Evolutionary conservation across 2,113 vertebrate genomes (phyloP), one percentile per base, ranked within the genome.

Genomic region (Mohoua ochrocephala): DNA sequence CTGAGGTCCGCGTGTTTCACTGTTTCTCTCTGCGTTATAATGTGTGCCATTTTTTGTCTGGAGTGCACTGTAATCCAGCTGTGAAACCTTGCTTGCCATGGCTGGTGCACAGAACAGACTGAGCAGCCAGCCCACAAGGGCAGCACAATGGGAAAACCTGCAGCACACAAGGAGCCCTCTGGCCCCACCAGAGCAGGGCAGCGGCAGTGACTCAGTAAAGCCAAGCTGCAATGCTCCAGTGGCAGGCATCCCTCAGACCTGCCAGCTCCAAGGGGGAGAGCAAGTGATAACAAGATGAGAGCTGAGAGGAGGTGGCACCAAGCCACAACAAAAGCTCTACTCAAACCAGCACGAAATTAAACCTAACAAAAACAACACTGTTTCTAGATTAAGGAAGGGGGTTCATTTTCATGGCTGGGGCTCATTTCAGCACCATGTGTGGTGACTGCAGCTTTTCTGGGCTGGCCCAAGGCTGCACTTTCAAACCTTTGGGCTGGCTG

Each of bases 1-100:
- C 67, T 15, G 24, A 57, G 65, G 23, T 50, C 26, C 0, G 0
- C 0, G 0, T 35, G 47, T 59, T 54, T 67, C 52, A 13, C 20
- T 69, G 56, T 4, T 13, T 7, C 27, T 30, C 8, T 85, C 47
- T 83, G 49, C 44, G 15, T 59, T 54, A 24, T 6, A 41, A 35
- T 1, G 1, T 24, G 19, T 45, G 28, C 28, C 8, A 28, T 27
- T 87, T 90, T 85, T 79, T 5, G 1, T 42, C 74, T 50, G 15
- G 64, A 68, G 30, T 61, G 47, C 64, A 17, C 24, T 1, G 4
- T 63, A 74, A 79, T 64, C 57, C 75, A 69, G 44, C 49, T 35
- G 30, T 12, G 3, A 88, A 93, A 54, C 52, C 35, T 65, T 84
- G 52, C 47, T 74, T 49, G 65, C 79, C 7, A 0, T 45, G 60